Percentiles rank a stretch among this genome's conserved stretches.
Conservation (phyloP, 2,113 vertebrate genomes). For the Eublepharis macularius region DNA sequence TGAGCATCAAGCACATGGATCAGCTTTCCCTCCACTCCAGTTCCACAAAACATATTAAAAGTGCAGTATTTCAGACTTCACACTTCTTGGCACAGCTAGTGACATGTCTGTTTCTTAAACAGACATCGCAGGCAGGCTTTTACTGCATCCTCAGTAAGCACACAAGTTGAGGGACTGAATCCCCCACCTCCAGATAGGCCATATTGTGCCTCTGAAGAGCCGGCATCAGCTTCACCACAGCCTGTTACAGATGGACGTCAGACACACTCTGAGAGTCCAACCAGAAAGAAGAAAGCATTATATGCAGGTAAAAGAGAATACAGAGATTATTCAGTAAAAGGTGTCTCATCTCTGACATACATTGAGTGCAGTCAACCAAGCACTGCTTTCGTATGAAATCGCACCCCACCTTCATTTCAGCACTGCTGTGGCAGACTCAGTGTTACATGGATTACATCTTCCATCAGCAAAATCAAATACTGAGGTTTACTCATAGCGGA, state of each 20-base stretch:
- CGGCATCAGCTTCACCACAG: neutral
- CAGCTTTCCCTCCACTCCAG: neutral
- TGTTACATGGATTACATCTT: too few species aligned
- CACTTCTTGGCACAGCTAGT: neutral
- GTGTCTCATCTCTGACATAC: neutral
- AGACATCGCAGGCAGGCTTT: slow-evolving; percentile 55
- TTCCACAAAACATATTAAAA: neutral
- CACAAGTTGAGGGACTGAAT: slow-evolving; percentile 14
- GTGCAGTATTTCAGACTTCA: slow-evolving; percentile 5
- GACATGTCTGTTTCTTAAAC: slow-evolving; percentile 35
- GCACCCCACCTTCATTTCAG: too few species aligned
- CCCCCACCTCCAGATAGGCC: neutral
- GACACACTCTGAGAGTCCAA: slow-evolving; percentile 28
- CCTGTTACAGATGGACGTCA: slow-evolving; percentile 2
- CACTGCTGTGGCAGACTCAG: too few species aligned
- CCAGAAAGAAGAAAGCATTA: slow-evolving; percentile 63
- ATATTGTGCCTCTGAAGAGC: slow-evolving; percentile 30
- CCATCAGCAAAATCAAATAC: too few species aligned
- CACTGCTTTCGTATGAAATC: too few species aligned
- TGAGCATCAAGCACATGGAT: neutral
- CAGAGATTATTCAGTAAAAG: neutral
- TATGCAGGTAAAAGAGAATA: slow-evolving; percentile 66
- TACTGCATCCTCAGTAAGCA: slow-evolving; percentile 7
- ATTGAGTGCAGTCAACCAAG: neutral
- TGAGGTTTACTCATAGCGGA: too few species aligned